Conservation (phyloP, 2,888 invertebrate genomes). For the Punctoribates punctum region DNA sequence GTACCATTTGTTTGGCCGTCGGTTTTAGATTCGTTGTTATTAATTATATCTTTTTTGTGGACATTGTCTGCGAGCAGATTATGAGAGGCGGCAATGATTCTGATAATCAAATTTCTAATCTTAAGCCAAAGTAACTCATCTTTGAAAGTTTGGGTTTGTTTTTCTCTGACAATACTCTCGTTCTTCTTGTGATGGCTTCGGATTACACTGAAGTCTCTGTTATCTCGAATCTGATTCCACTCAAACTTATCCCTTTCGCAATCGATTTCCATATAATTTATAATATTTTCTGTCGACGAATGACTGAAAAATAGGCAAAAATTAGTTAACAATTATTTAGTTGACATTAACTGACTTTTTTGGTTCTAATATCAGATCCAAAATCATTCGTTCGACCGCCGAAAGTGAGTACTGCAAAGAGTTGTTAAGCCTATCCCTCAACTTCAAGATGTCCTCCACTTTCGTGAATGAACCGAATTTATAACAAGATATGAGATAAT, state of each 20-base stretch:
- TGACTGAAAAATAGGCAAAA: slow-evolving; percentile 50
- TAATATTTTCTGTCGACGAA: slow-evolving; percentile 56
- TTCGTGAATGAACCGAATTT: slow-evolving; percentile 92
- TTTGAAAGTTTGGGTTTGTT: slow-evolving; percentile 18
- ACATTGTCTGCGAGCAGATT: slow-evolving; percentile 31
- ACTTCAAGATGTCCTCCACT: slow-evolving; percentile 74
- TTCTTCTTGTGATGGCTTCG: slow-evolving; percentile 46
- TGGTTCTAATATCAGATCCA: slow-evolving; percentile 63
- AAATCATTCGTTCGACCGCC: slow-evolving; percentile 65
- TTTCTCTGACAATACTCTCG: neutral
- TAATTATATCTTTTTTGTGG: slow-evolving; percentile 1
- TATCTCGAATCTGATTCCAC: slow-evolving; percentile 65
- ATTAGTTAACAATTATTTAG: slow-evolving; percentile 16
- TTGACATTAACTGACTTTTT: slow-evolving; percentile 50
- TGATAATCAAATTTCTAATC: slow-evolving; percentile 53
- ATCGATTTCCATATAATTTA: slow-evolving; percentile 61
- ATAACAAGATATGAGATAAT: slow-evolving; percentile 85
- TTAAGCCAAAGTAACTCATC: slow-evolving; percentile 51
- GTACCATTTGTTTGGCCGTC: neutral
- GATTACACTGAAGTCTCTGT: slow-evolving; percentile 70
- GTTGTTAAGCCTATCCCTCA: slow-evolving; percentile 72
- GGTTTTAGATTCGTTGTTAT: neutral
- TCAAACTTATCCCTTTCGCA: slow-evolving; percentile 62
- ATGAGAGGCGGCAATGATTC: slow-evolving; percentile 52
- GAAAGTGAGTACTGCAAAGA: slow-evolving; percentile 71